Conservation (phyloP, 37 sponge, comb jelly and placozoan species). For the Mnemiopsis leidyi region DNA sequence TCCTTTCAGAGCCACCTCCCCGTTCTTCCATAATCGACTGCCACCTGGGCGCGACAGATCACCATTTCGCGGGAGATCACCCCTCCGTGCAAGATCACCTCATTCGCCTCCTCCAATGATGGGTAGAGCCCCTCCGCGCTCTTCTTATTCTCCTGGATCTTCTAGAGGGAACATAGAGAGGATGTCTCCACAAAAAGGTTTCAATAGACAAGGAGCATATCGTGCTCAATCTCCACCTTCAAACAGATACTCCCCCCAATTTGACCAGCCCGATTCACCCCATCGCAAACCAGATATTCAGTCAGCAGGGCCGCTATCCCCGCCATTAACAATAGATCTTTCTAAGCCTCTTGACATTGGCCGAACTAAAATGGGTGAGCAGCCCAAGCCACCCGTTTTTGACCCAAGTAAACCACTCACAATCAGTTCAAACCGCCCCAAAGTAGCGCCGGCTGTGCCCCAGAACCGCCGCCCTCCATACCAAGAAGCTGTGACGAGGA, state of each 20-base stretch:
- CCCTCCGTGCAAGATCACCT: background rate
- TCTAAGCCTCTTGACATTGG: slow-evolving; percentile 41
- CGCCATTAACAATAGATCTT: background rate
- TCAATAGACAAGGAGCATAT: background rate
- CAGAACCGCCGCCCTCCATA: background rate
- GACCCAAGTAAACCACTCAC: slow-evolving; percentile 56
- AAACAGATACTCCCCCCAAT: background rate
- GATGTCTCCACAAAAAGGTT: background rate
- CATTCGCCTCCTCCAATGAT: background rate
- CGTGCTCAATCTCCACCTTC: background rate
- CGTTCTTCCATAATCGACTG: background rate
- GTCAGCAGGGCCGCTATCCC: background rate
- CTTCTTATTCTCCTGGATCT: background rate
- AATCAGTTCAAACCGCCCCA: slow-evolving; percentile 36
- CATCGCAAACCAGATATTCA: no score
- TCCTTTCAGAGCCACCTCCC: background rate
- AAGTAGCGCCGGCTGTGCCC: background rate
- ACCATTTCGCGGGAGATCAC: background rate
- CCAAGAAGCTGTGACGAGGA: background rate
- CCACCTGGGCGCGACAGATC: background rate
- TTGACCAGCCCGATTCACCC: background rate
- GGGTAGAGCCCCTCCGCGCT: background rate
- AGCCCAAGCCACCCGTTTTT: slow-evolving; percentile 26
- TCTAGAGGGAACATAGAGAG: background rate
- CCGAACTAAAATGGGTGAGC: background rate